Conservation (phyloP, 2,797 vertebrate species). For the Salarias fasciatus region DNA sequence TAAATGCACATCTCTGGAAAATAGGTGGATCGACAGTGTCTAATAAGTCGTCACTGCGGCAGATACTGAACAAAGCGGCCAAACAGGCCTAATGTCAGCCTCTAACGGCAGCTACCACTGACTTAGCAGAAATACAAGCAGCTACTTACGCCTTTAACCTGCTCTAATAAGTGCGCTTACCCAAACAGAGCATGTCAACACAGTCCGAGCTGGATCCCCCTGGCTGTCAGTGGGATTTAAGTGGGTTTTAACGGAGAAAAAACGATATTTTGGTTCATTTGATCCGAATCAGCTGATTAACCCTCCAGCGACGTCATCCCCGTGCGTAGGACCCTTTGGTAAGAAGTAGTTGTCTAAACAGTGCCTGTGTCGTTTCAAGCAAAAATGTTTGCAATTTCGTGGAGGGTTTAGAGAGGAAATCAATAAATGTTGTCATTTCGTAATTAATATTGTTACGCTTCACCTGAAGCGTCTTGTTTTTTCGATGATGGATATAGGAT, state of each 20-base stretch:
- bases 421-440: too few relatives aligned
- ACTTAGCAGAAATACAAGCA: slow-evolving; percentile 75
- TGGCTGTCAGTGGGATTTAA: slow-evolving; percentile 13
- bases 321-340: slow-evolving; percentile 63
- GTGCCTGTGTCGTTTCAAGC: slow-evolving; percentile 45
- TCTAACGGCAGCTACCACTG: slow-evolving; percentile 53
- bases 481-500: too few relatives aligned
- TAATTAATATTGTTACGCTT: too few relatives aligned
- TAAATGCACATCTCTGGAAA: too few relatives aligned
- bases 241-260: slow-evolving; percentile 17
- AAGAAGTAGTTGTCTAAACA: slow-evolving; percentile 22
- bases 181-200: slow-evolving; percentile 75
- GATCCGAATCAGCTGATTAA: slow-evolving; percentile 81
- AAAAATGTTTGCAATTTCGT: neutral
- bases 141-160: neutral
- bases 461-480: too few relatives aligned
- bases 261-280: slow-evolving; percentile 51
- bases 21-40: too few relatives aligned
- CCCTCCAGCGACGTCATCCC: slow-evolving; percentile 68
- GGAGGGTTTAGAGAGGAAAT: too few relatives aligned
- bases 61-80: slow-evolving; percentile 57
- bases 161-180: slow-evolving; percentile 54
- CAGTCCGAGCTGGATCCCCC: slow-evolving; percentile 21
- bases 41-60: too few relatives aligned
- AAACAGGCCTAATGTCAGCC: slow-evolving; percentile 58